phyloP scores from a whole-genome alignment of 2,797 vertebrate genomes.

The Numenius phaeopus region DNA sequence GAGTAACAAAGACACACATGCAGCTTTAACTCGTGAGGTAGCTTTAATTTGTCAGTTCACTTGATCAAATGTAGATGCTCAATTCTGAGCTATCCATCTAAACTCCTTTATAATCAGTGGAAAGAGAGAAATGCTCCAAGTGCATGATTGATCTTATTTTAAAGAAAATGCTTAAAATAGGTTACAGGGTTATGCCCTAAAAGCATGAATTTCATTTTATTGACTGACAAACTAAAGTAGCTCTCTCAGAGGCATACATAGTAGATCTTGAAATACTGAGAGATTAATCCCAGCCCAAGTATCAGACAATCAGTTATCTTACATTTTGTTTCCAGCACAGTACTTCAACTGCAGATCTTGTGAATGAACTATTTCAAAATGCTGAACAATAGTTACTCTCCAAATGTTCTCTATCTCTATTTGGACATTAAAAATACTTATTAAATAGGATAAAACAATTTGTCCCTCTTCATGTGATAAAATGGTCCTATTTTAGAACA shows the following conservation, averaged over 20 bases:
- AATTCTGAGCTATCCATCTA: background rate
- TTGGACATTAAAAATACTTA: background rate
- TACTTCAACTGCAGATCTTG: background rate
- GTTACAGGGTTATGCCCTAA: background rate
- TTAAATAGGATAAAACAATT: background rate
- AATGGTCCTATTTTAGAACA: background rate
- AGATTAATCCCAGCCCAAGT: background rate
- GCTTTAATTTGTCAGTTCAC: background rate
- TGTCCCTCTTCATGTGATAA: background rate
- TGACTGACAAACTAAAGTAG: background rate
- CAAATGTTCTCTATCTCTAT: background rate
- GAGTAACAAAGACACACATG: background rate
- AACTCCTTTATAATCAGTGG: background rate
- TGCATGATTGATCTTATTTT: background rate
- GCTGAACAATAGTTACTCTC: background rate
- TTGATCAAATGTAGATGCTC: background rate
- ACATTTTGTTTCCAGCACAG: background rate
- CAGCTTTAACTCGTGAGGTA: background rate
- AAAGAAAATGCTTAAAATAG: background rate
- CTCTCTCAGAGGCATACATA: background rate
- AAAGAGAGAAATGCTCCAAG: background rate
- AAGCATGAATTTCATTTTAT: background rate
- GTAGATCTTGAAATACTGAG: background rate
- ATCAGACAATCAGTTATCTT: background rate
- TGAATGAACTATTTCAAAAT: background rate